These are phyloP conservation scores for Trachymyrmex cornetzi DNA, from an alignment of 1,140 invertebrate genomes.

Conservation along the genomic window DNA sequence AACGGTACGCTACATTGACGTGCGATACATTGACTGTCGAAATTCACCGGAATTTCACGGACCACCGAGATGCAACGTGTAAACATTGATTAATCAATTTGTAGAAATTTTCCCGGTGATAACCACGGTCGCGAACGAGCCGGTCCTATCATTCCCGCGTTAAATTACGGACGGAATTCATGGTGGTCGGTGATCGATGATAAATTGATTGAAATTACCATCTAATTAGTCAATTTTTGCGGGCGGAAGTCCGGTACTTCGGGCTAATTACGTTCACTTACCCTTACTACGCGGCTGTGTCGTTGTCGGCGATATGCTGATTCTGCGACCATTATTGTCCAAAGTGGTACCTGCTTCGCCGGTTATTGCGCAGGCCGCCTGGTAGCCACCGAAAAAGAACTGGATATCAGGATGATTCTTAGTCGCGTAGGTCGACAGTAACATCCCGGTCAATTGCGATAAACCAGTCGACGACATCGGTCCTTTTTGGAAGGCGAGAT, in stretches of 20 bases:
- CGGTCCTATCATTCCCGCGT: conserved; percentile 9
- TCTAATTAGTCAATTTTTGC: conserved; percentile 23
- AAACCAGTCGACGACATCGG: conserved; percentile 89
- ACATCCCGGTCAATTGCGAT: conserved; percentile 88
- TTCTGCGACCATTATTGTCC: conserved; percentile 88
- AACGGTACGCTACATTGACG: background rate
- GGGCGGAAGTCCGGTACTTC: background rate
- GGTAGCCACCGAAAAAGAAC: conserved; percentile 90
- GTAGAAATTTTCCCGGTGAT: conserved; percentile 28
- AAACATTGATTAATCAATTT: conserved; percentile 50
- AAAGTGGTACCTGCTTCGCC: conserved; percentile 86
- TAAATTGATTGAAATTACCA: conserved; percentile 41
- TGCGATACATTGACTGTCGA: background rate
- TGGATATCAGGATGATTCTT: conserved; percentile 89
- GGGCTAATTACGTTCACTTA: conserved; percentile 55
- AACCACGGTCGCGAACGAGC: background rate
- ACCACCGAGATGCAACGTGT: background rate
- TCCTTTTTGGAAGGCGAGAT: conserved; percentile 88
- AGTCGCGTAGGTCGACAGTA: conserved; percentile 88
- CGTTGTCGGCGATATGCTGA: conserved; percentile 85
- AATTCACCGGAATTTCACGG: background rate
- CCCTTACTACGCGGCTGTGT: conserved; percentile 88
- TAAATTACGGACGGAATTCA: conserved; percentile 40
- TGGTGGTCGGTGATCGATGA: background rate
- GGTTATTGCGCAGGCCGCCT: conserved; percentile 88